Evolutionary conservation across 2,113 vertebrate species (phyloP), one percentile per base, ranked within the genome.

Genomic region (Gorsachius goisagi): DNA sequence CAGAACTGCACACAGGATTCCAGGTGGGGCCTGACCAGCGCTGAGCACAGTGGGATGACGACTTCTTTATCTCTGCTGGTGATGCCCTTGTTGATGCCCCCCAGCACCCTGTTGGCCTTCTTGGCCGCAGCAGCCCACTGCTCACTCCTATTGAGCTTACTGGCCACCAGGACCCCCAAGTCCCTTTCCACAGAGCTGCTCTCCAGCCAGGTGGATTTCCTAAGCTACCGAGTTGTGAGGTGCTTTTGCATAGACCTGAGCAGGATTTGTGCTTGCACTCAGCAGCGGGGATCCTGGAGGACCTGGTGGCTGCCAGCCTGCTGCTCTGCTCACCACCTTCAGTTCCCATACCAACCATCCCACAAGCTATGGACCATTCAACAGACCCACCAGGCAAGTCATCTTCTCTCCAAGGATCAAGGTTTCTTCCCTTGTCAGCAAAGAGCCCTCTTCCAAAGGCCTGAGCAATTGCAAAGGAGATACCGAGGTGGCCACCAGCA

Each of bases 391-490:
- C 68, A 50, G 50, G 32, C 52, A 30, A 49, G 11, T 16, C 45
- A 45, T 12, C 20, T 52, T 16, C 33, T 52, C 71, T 83, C n/a
- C 62, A 20, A 37, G 22, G 33, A 45, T 39, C n/a, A n/a, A n/a
- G n/a, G n/a, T 0, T 50, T 66, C 41, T 17, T 18, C 8, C 11
- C 6, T 28, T 12, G 7, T 12, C 49, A 37, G 17, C 44, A 21
- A 63, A 85, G 41, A 26, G 2, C 2, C 2, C 11, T 24, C 23
- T 63, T 19, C 26, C 52, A 52, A 41, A 45, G 35, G 32, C 5
- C 24, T 44, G 26, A 60, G 52, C 44, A 22, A 0, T 0, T 26
- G 16, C 0, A 3, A 68, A 63, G 32, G 53, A 24, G 2, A 14
- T 2, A 9, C 3, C 0, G 2, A 53, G 41, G 24, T 12, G 50